These are phyloP conservation scores for Helicoverpa assulta DNA, from an alignment of 2,888 invertebrate species.

Conservation along the genomic window DNA sequence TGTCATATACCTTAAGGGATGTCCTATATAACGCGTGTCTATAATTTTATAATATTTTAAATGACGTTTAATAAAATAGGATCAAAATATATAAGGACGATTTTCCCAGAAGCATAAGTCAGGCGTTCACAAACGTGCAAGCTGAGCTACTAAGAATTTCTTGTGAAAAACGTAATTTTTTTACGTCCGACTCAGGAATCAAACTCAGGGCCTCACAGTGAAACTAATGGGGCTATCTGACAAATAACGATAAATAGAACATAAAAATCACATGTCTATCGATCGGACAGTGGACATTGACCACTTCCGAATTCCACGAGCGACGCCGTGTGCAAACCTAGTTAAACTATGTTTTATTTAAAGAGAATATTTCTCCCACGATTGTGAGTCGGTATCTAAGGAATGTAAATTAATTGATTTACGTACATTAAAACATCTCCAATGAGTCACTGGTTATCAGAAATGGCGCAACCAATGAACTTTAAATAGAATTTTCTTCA, in stretches of 20 bases:
- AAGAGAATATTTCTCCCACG: slow-evolving; percentile 50
- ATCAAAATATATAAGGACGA: no score
- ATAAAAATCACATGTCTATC: background rate
- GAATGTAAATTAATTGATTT: slow-evolving; percentile 61
- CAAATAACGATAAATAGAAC: slow-evolving; percentile 8
- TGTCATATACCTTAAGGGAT: no score
- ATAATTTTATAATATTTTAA: no score
- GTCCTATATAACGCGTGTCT: no score
- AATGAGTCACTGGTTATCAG: slow-evolving; percentile 52
- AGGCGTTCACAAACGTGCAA: no score
- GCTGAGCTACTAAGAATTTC: no score
- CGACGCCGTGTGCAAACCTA: slow-evolving; percentile 59
- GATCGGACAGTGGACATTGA: slow-evolving; percentile 30
- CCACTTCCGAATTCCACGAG: slow-evolving; percentile 31
- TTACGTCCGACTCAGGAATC: background rate
- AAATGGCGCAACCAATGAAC: slow-evolving; percentile 47
- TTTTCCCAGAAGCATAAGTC: no score
- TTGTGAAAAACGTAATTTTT: no score
- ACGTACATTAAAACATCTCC: slow-evolving; percentile 24
- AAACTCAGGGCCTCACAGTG: background rate
- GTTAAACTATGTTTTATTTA: slow-evolving; percentile 41
- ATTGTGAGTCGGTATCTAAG: slow-evolving; percentile 29
- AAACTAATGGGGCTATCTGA: slow-evolving; percentile 1
- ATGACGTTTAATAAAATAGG: no score
- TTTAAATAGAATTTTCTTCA: slow-evolving; percentile 44